These are phyloP conservation scores for Phorcus lineatus DNA, from an alignment of 2,888 invertebrate species.

Conservation along the genomic window DNA sequence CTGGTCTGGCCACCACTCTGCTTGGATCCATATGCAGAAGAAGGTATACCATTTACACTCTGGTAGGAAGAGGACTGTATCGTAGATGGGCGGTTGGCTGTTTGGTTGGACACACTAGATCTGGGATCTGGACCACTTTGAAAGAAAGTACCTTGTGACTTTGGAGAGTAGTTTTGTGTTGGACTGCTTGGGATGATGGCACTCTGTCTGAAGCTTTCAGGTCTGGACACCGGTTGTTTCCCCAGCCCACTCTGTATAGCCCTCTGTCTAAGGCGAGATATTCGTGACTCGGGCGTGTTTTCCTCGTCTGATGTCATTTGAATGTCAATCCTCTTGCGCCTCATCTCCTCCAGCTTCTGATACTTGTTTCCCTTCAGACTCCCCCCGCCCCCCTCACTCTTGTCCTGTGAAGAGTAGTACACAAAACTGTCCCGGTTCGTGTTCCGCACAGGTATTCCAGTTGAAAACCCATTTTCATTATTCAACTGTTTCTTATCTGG, in stretches of 20 bases:
- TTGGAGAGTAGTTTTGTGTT: not conserved
- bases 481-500: slow-evolving; percentile 54
- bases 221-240: slow-evolving; percentile 6
- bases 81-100: not conserved
- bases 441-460: slow-evolving; percentile 29
- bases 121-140: slow-evolving; percentile 20
- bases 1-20: not conserved
- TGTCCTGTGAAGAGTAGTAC: slow-evolving; percentile 36
- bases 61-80: slow-evolving; percentile 3
- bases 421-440: slow-evolving; percentile 49
- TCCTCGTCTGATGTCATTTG: slow-evolving; percentile 69
- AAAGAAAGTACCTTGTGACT: slow-evolving; percentile 12
- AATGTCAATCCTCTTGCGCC: slow-evolving; percentile 65
- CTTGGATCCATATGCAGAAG: slow-evolving; percentile 11
- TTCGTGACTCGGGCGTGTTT: slow-evolving; percentile 60
- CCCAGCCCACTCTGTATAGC: slow-evolving; percentile 53
- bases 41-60: not conserved
- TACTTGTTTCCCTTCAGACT: slow-evolving; percentile 51
- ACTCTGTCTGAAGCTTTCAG: slow-evolving; percentile 17
- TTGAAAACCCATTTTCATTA: slow-evolving; percentile 40
- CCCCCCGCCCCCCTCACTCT: slow-evolving; percentile 34
- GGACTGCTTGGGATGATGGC: not conserved
- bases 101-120: not conserved
- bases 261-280: slow-evolving; percentile 62
- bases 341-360: slow-evolving; percentile 64